phyloP scores from a whole-genome alignment of 2,888 invertebrate genomes.

The Aplocera efformata region DNA sequence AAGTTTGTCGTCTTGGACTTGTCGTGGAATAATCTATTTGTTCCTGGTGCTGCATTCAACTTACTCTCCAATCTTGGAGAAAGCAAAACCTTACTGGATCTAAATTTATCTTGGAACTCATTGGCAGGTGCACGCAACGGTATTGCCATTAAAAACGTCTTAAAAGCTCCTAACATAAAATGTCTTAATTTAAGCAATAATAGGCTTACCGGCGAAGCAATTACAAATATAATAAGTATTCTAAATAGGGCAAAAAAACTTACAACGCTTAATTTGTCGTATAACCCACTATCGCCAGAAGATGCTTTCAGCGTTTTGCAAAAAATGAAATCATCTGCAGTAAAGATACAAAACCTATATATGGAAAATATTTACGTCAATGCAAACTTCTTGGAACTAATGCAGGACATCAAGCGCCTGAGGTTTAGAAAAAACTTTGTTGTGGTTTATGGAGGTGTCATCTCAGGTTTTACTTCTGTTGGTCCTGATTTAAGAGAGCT shows the following conservation, averaged over 20 bases:
- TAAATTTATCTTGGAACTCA: slow-evolving; percentile 58
- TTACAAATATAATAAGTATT: slow-evolving; percentile 31
- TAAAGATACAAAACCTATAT: slow-evolving; percentile 42
- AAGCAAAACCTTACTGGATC: slow-evolving; percentile 39
- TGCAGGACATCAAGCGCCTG: slow-evolving; percentile 32
- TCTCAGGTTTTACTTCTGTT: slow-evolving; percentile 21
- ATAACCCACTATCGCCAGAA: slow-evolving; percentile 46
- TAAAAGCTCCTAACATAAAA: slow-evolving; percentile 40
- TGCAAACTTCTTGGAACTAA: slow-evolving; percentile 35
- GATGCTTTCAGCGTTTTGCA: slow-evolving; percentile 44
- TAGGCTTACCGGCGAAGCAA: slow-evolving; percentile 40
- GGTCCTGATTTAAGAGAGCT: slow-evolving; percentile 48
- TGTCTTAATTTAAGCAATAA: slow-evolving; percentile 53
- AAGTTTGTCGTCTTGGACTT: slow-evolving; percentile 48
- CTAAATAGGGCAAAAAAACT: slow-evolving; percentile 45
- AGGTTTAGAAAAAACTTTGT: slow-evolving; percentile 37
- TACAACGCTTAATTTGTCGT: slow-evolving; percentile 48
- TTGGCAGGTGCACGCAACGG: slow-evolving; percentile 42
- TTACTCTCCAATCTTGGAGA: slow-evolving; percentile 42
- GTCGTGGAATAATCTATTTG: slow-evolving; percentile 55
- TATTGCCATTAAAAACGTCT: slow-evolving; percentile 34
- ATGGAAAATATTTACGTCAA: slow-evolving; percentile 52
- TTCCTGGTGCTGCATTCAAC: slow-evolving; percentile 35
- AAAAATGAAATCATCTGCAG: slow-evolving; percentile 36
- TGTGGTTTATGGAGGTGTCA: slow-evolving; percentile 46